These are phyloP conservation scores for Diprion similis DNA, from an alignment of 1,140 invertebrate genomes.

Conservation along the genomic window DNA sequence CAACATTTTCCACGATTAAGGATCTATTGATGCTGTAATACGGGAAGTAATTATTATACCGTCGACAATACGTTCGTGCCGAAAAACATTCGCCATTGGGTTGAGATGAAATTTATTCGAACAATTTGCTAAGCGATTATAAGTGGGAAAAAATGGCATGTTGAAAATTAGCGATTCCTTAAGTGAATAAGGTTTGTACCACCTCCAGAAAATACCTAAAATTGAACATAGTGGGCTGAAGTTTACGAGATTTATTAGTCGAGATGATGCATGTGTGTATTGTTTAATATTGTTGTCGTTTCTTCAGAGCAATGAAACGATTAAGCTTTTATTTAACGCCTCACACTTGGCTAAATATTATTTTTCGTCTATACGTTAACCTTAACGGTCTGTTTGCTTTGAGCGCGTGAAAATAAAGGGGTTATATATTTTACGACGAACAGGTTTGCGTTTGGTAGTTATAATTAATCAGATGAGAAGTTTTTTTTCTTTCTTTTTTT, in stretches of 20 bases:
- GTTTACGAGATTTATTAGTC: not conserved
- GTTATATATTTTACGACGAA: slow-evolving; percentile 1
- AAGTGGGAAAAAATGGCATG: not conserved
- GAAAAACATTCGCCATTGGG: too few relatives aligned
- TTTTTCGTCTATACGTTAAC: not conserved
- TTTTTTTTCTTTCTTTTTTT: not conserved
- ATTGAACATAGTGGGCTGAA: too few relatives aligned
- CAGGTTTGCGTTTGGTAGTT: not conserved
- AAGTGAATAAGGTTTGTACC: not conserved
- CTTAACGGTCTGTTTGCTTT: slow-evolving; percentile 9
- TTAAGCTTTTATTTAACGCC: not conserved
- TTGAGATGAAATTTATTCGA: too few relatives aligned
- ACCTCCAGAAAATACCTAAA: not conserved
- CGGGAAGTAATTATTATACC: too few relatives aligned
- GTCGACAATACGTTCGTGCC: too few relatives aligned
- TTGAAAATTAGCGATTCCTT: not conserved
- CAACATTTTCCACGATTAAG: too few relatives aligned
- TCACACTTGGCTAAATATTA: slow-evolving; percentile 14
- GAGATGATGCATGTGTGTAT: not conserved
- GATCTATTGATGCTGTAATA: too few relatives aligned
- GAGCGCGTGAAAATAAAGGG: slow-evolving; percentile 12
- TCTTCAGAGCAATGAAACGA: not conserved
- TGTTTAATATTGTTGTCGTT: not conserved
- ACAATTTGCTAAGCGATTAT: too few relatives aligned
- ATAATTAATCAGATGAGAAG: not conserved